These are phyloP conservation scores for Bombus picipes DNA, from an alignment of 1,140 invertebrate genomes.

Conservation along the genomic window DNA sequence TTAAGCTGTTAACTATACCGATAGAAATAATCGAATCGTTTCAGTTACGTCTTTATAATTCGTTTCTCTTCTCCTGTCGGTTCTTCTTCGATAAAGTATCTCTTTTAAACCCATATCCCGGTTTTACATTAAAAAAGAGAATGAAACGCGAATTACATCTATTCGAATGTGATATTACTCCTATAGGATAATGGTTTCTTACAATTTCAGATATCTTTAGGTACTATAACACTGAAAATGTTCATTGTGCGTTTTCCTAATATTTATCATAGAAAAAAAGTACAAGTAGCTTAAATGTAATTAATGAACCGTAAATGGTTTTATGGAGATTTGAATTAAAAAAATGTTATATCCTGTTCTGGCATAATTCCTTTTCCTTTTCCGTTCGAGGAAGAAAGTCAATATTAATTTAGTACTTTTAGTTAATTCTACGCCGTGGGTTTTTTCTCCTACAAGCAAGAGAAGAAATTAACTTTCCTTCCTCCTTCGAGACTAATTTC, in stretches of 20 bases:
- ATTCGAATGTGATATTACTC: background rate
- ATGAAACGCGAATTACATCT: background rate
- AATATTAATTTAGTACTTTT: constrained; percentile 30
- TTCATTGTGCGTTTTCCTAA: background rate
- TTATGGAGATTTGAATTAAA: background rate
- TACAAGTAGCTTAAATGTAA: background rate
- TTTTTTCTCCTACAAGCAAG: background rate
- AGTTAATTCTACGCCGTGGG: background rate
- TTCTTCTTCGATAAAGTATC: background rate
- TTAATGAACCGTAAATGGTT: background rate
- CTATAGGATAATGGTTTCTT: background rate
- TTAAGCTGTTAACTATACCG: constrained; percentile 28
- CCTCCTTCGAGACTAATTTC: constrained; percentile 27
- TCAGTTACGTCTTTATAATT: background rate
- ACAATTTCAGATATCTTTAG: background rate
- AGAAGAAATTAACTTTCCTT: constrained; percentile 25
- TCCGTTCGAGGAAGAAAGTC: background rate
- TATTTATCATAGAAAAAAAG: no score
- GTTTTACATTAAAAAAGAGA: background rate
- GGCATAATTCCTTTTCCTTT: background rate
- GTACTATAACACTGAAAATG: background rate
- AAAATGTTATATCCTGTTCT: background rate
- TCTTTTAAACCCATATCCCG: background rate
- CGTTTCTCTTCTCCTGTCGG: background rate
- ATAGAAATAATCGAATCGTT: constrained; percentile 37